Percentiles rank a stretch among this genome's conserved stretches.
These are phyloP conservation scores for Harpagus bidentatus DNA, from an alignment of 2,113 vertebrate species.

Conservation along the genomic window DNA sequence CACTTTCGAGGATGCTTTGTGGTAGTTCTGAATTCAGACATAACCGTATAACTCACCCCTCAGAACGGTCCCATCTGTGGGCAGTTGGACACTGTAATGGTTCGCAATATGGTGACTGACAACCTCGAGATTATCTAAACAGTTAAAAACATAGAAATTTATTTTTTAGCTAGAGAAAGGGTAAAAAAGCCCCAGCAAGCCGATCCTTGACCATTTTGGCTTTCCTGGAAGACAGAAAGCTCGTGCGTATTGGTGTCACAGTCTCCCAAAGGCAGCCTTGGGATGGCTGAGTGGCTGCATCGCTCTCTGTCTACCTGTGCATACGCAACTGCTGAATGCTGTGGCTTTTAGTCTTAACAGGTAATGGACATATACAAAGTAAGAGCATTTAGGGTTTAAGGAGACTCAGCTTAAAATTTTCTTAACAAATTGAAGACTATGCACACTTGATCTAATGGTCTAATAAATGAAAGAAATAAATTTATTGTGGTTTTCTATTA, in stretches of 20 bases:
- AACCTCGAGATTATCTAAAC: not conserved
- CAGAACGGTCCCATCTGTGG: not conserved
- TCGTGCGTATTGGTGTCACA: rapidly evolving
- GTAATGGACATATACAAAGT: not conserved
- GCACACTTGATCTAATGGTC: not conserved
- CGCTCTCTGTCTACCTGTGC: not conserved
- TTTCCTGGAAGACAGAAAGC: not conserved
- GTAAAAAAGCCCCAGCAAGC: not conserved
- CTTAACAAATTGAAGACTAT: not conserved
- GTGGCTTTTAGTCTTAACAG: not conserved
- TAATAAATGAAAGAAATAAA: not conserved
- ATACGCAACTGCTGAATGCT: not conserved
- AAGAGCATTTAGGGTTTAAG: not conserved
- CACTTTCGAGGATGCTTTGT: not conserved
- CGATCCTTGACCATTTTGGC: not conserved
- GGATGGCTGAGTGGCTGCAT: not conserved
- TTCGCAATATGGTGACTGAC: not conserved
- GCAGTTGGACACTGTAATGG: too few species aligned
- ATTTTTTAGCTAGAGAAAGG: not conserved
- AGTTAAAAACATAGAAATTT: not conserved
- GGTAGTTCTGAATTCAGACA: not conserved
- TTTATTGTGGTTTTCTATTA: not conserved
- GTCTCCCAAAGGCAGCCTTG: not conserved
- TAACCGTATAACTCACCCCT: not conserved
- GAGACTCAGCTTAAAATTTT: not conserved